Base-by-base conservation (phyloP, 2,888 invertebrate species). In the Listrodromus nycthemerus region DNA sequence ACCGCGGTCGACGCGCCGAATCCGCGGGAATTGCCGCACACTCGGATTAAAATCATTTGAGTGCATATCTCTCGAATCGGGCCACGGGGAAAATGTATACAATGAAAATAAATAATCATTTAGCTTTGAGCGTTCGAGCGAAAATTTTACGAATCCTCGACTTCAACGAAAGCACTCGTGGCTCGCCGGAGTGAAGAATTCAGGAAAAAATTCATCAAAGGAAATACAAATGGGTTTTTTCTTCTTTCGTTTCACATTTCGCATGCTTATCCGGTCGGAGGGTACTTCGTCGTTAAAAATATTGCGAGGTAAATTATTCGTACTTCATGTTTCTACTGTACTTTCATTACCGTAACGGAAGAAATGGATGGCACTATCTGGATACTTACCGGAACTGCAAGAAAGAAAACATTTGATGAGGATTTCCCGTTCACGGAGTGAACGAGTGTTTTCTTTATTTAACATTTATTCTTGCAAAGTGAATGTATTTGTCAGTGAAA, bases 1-100 rank as follows among this genome's bases (percentile, higher is more conserved):
- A 21, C 21, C 27, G 19, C 27, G 41, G 45, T 58, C 27, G 24
- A 61, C 27, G 21, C 41, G 16, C n/a, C 58, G 27, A 41, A 45
- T 45, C 41, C 45, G 37, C 55, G 19, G 41, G 10, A 55, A 24
- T 24, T 13, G 55, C 21, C 8, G 55, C 21, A 21, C 55, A 24
- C 73, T 61, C 45, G 61, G 58, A 41, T 73, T 61, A 73, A 73
- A 73, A 63, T 73, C 73, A 73, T 73, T 61, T 61, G 61, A 58
- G 30, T 45, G 61, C 58, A 19, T 7, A 55, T 55, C 52, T 41
- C 21, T 37, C 21, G 16, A 55, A 21, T 33, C 45, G 58, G 21
- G 16, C 41, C 10, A 7, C 16, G n/a, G 27, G 19, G n/a, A 61
- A 73, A 48, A 19, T 6, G 45, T 27, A 4, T 13, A 27, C 27